Evolutionary conservation across 2,888 invertebrate species (phyloP).

Genomic region (Brachynemurus nebulosus): DNA sequence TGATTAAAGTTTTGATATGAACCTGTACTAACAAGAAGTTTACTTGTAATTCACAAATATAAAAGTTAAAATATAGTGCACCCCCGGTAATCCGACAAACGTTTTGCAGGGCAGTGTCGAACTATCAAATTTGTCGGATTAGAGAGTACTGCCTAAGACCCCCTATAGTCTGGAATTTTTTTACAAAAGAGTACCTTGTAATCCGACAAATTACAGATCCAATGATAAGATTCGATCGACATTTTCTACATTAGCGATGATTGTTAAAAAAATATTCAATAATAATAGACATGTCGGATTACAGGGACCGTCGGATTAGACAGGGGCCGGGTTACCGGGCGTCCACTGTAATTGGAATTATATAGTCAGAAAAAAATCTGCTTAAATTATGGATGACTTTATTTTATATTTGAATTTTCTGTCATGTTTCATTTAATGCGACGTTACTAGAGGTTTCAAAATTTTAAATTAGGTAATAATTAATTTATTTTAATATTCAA

Average conservation of each 20-base stretch:
- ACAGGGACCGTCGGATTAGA: not conserved
- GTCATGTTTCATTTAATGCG: too few relatives aligned
- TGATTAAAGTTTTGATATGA: too few relatives aligned
- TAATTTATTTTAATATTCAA: too few relatives aligned
- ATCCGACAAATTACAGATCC: not conserved
- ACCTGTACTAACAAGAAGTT: too few relatives aligned
- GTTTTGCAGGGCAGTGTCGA: not conserved
- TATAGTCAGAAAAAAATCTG: too few relatives aligned
- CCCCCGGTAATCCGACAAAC: not conserved
- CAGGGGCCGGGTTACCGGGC: not conserved
- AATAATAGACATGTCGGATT: not conserved
- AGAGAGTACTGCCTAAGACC: not conserved
- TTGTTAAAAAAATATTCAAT: constrained; percentile 1
- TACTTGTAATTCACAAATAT: too few relatives aligned
- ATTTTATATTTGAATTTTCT: too few relatives aligned
- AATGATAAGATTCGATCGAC: not conserved
- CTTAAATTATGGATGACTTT: too few relatives aligned
- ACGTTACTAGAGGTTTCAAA: too few relatives aligned
- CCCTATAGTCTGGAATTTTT: not conserved
- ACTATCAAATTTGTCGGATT: not conserved
- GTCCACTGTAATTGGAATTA: too few relatives aligned
- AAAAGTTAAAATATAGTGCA: too few relatives aligned
- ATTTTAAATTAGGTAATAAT: too few relatives aligned
- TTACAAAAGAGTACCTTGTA: not conserved
- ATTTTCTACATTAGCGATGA: not conserved